Base-by-base conservation (phyloP, 2,888 invertebrate genomes). In the Geophilus truncorum region DNA sequence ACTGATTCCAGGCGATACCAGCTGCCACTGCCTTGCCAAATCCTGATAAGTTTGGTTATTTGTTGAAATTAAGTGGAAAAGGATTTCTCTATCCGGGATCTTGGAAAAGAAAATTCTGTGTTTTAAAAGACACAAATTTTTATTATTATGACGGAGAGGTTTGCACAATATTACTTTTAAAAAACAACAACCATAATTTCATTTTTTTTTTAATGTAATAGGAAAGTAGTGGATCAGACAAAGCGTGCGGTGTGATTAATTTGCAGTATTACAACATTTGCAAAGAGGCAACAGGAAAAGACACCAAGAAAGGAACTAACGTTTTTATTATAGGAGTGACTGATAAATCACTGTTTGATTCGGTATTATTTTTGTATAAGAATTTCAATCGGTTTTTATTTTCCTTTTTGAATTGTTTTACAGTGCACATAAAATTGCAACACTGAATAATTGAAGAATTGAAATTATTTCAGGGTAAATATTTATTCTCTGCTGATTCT, bases 401-500 rank as follows among this genome's bases (percentile, higher is more conserved):
- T 70, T 4, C 0, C 7, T 28, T 70, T 28, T 75, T 5, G 7
- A 25, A 5, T 32, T 75, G 21, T 23, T 51, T 45, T 45, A 1
- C 5, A n/a, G 5, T 15, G 15, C n/a, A n/a, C 4, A n/a, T 7
- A 15, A 40, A 45, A n/a, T n/a, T 45, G 28, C 10, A 21, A 75
- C 23, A 25, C 3, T 75, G 6, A 15, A 12, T n/a, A 9, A 77
- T 77, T 77, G 10, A 30, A 70, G 12, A 28, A 70, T 28, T 83
- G 51, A 79, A 80, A 78, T 82, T 76, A 51, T 80, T 81, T 18
- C 82, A 86, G 86, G 85, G 85, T 80, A 84, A 86, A 45, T 85
- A 86, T 80, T 84, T 85, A 81, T 86, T 86, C 83, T 84, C 86
- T 25, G 85, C 86, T 32, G 86, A 86, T 51, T 84, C 85, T 21